A percentile compares a stretch with the other conserved stretches of the same genome.
These are phyloP conservation scores for Drosophila birchii DNA, from an alignment of 2,888 invertebrate species.

Conservation along the genomic window DNA sequence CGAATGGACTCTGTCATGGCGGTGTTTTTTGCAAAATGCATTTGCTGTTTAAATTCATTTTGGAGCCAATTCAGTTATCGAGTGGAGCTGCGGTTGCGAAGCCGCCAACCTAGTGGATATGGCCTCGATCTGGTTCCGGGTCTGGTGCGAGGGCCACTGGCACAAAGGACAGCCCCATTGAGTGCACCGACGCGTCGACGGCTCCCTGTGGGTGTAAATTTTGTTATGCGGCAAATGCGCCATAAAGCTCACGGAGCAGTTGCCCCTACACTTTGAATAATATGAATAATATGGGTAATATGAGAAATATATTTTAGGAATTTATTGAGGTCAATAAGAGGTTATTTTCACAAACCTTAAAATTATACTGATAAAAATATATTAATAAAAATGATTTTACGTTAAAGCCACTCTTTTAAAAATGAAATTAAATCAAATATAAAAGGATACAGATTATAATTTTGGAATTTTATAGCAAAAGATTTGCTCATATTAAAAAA, in stretches of 20 bases:
- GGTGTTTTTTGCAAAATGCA: slow-evolving; percentile 23
- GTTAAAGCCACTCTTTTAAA: no score
- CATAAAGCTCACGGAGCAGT: slow-evolving; percentile 67
- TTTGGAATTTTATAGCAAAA: no score
- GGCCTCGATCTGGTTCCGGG: slow-evolving; percentile 12
- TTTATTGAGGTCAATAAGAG: background rate
- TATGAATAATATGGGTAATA: background rate
- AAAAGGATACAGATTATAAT: background rate
- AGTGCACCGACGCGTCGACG: slow-evolving; percentile 42
- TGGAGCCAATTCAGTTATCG: slow-evolving; percentile 31
- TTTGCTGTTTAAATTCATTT: slow-evolving; percentile 33
- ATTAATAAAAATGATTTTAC: no score
- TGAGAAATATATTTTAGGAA: background rate
- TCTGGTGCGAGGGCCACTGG: slow-evolving; percentile 7
- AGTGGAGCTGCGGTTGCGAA: slow-evolving; percentile 21
- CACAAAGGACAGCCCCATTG: slow-evolving; percentile 48
- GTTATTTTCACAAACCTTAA: background rate
- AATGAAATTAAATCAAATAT: background rate
- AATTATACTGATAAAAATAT: no score
- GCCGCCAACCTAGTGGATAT: slow-evolving; percentile 37
- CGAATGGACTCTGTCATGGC: slow-evolving; percentile 13
- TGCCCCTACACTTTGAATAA: background rate
- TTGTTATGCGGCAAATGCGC: slow-evolving; percentile 77
- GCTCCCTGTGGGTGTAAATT: slow-evolving; percentile 69
- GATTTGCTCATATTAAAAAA: no score